Conservation (phyloP, 2,113 vertebrate species). For the Melanostigma gelatinosum region DNA sequence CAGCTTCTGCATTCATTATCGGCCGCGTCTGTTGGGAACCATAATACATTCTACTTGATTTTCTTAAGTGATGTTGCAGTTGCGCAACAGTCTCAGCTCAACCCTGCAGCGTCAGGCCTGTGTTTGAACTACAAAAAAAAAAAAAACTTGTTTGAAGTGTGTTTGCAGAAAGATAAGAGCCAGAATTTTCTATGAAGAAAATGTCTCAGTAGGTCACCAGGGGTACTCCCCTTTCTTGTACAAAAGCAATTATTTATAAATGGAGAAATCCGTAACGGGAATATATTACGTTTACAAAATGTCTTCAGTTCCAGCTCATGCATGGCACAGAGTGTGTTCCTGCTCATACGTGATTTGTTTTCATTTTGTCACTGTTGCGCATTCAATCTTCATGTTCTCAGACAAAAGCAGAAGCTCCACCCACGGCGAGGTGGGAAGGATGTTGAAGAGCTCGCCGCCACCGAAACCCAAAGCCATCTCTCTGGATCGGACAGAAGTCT, state of each 20-base stretch:
- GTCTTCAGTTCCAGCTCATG: not conserved
- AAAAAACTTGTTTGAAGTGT: slow-evolving; percentile 6
- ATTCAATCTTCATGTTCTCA: slow-evolving; percentile 37
- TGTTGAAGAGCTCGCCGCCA: slow-evolving; percentile 74
- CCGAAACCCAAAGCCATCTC: slow-evolving; percentile 84
- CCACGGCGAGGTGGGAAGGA: slow-evolving; percentile 72
- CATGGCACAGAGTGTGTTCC: not conserved
- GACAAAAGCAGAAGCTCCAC: slow-evolving; percentile 70
- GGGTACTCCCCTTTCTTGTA: slow-evolving; percentile 12
- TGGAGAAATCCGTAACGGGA: not conserved
- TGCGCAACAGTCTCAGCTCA: slow-evolving; percentile 10
- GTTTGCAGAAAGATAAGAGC: slow-evolving; percentile 25
- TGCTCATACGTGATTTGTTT: not conserved
- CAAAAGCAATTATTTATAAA: slow-evolving; percentile 22
- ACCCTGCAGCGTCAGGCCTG: slow-evolving; percentile 22
- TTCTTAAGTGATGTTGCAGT: slow-evolving; percentile 25
- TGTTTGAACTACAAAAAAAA: slow-evolving; percentile 44
- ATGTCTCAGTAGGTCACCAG: slow-evolving; percentile 18
- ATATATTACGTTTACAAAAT: slow-evolving; percentile 17
- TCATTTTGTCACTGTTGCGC: not conserved
- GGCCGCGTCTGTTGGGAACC: slow-evolving; percentile 11
- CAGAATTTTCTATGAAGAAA: slow-evolving; percentile 30
- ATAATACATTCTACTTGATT: slow-evolving; percentile 56
- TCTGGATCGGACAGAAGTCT: slow-evolving; percentile 86
- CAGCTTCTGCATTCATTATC: not conserved